Evolutionary conservation across 2,888 invertebrate species (phyloP), one percentile per base, ranked within the genome.

Genomic region (Drosophila anceps): DNA sequence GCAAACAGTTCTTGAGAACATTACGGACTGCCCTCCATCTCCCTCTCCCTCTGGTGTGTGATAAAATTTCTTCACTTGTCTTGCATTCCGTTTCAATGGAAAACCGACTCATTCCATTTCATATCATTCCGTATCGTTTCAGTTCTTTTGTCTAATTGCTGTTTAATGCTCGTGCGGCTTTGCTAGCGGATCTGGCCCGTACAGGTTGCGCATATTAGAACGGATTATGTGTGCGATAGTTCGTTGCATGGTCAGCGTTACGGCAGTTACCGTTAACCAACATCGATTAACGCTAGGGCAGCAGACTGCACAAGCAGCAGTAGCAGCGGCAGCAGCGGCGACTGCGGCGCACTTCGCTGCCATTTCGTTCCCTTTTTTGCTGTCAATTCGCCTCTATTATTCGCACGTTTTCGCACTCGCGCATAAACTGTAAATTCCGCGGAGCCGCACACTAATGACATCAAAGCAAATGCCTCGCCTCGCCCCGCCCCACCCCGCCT

Each of bases 221-320:
- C 74, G 76, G 74, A 70, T 76, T 76, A 69, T n/a, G 24, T 50
- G 31, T 48, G 24, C 29, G 48, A 29, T 29, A 46, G 46, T 46
- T 46, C 46, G 39, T 37, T 70, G 76, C 73, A 62, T 35, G 58
- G 69, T 76, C 76, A 76, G 76, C 61, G 53, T n/a, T 54, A 31
- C 41, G 48, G 67, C 59, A 60, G 39, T 54, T 64, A 62, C 79
- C 74, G 76, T 73, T 76, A 53, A 27, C 29, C 10, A 48, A 59
- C 54, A 73, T 73, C 78, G 76, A 73, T 76, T 73, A 69, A 41
- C 73, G 61, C 24, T 58, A 77, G 78, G 78, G 78, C 78, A 77
- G 20, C 54, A 7, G 39, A 54, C 27, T 54, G 53, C 77, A 63
- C 15, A 43, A 53, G 12, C 41, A 9, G 37, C 39, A 20, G 50